A percentile compares a stretch with the other conserved stretches of the same genome.
phyloP scores from a whole-genome alignment of 2,113 vertebrate species.

The Tupaia chinensis region DNA sequence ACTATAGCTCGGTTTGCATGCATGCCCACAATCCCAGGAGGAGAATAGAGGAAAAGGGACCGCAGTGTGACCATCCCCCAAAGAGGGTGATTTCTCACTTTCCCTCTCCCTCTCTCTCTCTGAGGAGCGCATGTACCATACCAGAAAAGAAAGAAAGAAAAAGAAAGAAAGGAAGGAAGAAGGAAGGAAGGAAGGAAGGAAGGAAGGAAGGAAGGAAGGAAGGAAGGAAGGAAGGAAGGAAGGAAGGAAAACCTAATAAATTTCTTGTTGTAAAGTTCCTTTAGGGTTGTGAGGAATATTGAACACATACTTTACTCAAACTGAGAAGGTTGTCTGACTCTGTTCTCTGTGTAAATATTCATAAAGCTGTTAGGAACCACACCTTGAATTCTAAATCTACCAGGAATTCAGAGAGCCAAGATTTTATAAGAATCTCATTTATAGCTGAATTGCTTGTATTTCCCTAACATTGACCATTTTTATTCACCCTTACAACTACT shows the following conservation, averaged over 20 bases:
- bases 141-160: too few species aligned
- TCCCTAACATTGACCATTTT: neutral
- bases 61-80: too few species aligned
- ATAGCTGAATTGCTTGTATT: neutral
- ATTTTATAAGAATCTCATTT: neutral
- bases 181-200: too few species aligned
- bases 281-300: neutral
- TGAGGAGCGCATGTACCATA: too few species aligned
- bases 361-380: neutral
- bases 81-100: too few species aligned
- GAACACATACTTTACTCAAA: neutral
- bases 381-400: constrained; percentile 25
- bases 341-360: neutral
- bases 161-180: too few species aligned
- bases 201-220: too few species aligned
- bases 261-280: neutral
- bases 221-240: too few species aligned
- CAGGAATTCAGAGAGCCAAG: neutral
- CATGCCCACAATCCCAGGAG: too few species aligned
- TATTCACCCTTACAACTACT: neutral
- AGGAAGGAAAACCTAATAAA: neutral
- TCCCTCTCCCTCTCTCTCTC: too few species aligned
- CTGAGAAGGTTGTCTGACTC: neutral
- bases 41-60: too few species aligned
- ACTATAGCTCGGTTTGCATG: too few species aligned